Conservation (phyloP, 2,797 vertebrate genomes). For the Hoplostethus atlanticus region DNA sequence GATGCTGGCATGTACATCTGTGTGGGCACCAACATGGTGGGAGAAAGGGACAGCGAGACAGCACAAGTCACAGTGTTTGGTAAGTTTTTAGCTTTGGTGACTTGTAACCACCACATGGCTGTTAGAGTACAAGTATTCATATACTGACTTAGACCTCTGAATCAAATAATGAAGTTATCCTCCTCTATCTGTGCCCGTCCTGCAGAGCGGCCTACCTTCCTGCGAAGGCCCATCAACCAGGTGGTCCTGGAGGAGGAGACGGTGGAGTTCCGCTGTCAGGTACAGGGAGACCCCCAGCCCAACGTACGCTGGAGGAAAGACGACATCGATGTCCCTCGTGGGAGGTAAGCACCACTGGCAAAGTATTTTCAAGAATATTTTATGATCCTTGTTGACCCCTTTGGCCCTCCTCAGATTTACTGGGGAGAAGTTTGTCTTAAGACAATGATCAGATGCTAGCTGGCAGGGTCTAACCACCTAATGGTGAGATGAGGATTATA, state of each 20-base stretch:
- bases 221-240: constrained; percentile 97
- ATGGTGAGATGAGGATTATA: background rate
- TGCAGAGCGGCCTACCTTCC: constrained; percentile 95
- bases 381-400: background rate
- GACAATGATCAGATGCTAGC: background rate
- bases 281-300: constrained; percentile 96
- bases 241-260: constrained; percentile 96
- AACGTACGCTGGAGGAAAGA: constrained; percentile 98
- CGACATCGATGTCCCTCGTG: constrained; percentile 93
- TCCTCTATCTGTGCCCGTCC: background rate
- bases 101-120: background rate
- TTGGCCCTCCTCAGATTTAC: background rate
- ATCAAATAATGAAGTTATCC: background rate
- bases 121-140: background rate
- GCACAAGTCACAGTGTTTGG: constrained; percentile 98
- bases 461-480: background rate
- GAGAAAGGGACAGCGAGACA: constrained; percentile 96
- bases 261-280: constrained; percentile 97
- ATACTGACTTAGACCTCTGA: background rate
- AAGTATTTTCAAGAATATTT: constrained; percentile 22
- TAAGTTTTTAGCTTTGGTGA: constrained; percentile 68
- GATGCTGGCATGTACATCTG: constrained; percentile 98
- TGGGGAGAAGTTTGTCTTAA: background rate
- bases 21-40: constrained; percentile 98
- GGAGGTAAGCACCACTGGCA: constrained; percentile 86